Evolutionary conservation across 2,113 vertebrate species (phyloP).

Genomic region (Ictalurus punctatus): DNA sequence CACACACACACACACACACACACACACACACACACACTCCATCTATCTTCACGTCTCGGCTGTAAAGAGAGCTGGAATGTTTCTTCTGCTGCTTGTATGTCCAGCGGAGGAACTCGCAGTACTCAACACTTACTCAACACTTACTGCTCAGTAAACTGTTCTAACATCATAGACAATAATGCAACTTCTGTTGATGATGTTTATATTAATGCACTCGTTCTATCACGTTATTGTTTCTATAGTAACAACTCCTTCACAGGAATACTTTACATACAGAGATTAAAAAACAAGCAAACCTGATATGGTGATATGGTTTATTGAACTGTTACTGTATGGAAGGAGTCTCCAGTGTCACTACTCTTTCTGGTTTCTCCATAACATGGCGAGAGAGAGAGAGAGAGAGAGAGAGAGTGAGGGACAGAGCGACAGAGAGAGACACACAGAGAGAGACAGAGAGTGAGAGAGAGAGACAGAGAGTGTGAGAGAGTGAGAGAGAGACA

Average conservation of each 20-base stretch:
- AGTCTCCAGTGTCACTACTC: not conserved
- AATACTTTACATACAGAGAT: not conserved
- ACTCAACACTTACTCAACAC: not conserved
- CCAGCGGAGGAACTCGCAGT: not conserved
- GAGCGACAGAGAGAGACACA: not conserved
- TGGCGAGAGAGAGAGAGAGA: too few species aligned
- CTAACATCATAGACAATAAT: not conserved
- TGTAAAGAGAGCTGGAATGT: conserved; percentile 33
- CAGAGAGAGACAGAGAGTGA: not conserved
- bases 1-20: not conserved
- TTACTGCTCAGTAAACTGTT: not conserved
- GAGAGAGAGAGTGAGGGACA: not conserved
- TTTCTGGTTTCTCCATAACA: not conserved
- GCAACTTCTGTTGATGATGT: not conserved
- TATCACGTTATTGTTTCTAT: not conserved
- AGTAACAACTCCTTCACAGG: not conserved
- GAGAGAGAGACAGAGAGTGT: not conserved
- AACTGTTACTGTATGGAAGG: not conserved
- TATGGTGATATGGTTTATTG: not conserved
- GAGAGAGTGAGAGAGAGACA: too few species aligned
- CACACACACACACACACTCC: not conserved
- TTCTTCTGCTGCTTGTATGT: not conserved
- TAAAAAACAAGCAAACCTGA: not conserved
- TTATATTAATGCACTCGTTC: not conserved
- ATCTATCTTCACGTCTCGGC: not conserved